A percentile compares a stretch with the other conserved stretches of the same genome.
These are phyloP conservation scores for Pantala flavescens DNA, from an alignment of 1,140 invertebrate species.

Conservation along the genomic window DNA sequence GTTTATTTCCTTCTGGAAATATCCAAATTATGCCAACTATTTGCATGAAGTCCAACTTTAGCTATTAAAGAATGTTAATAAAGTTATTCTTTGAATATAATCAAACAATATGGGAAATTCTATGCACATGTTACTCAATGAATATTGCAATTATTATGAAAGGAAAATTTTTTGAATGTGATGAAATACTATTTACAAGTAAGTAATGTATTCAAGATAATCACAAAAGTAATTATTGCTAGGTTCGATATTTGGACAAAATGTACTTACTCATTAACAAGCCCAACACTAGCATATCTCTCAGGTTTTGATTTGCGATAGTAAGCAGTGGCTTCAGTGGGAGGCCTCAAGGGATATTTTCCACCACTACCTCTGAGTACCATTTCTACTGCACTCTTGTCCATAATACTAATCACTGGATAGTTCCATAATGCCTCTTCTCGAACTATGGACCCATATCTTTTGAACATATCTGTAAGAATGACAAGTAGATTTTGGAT, in stretches of 20 bases:
- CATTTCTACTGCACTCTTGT: constrained; percentile 2
- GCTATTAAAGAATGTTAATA: too few species aligned
- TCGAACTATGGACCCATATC: constrained; percentile 64
- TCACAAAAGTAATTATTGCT: too few species aligned
- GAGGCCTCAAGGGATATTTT: constrained; percentile 66
- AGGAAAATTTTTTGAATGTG: too few species aligned
- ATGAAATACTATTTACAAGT: too few species aligned
- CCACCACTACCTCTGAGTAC: constrained; percentile 54
- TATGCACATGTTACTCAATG: too few species aligned
- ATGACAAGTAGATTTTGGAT: constrained; percentile 25
- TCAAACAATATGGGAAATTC: too few species aligned
- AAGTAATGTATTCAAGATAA: too few species aligned
- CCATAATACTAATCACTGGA: constrained; percentile 56
- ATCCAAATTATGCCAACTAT: too few species aligned
- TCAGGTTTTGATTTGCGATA: constrained; percentile 64
- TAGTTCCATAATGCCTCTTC: constrained; percentile 65
- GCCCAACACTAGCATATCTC: constrained; percentile 64
- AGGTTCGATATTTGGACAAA: background rate
- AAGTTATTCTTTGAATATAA: too few species aligned
- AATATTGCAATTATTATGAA: too few species aligned
- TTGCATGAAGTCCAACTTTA: too few species aligned
- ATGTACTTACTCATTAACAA: constrained; percentile 65
- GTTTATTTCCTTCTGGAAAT: too few species aligned
- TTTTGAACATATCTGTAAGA: constrained; percentile 51
- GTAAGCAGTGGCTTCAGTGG: constrained; percentile 66